Evolutionary conservation across 2,888 invertebrate genomes (phyloP).

Genomic region (Synanthedon formicaeformis): DNA sequence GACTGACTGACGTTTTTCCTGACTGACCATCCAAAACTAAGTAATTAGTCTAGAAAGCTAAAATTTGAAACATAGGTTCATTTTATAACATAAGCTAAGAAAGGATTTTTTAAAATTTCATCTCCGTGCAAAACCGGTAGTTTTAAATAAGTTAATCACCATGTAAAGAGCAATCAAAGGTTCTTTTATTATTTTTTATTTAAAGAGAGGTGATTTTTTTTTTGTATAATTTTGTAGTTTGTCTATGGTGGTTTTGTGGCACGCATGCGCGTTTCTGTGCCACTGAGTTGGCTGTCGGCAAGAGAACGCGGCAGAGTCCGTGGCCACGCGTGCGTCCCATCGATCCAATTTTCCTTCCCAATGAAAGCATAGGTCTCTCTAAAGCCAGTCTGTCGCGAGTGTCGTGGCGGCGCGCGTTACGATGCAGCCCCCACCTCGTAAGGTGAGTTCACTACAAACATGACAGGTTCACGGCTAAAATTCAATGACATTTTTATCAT

Average conservation of each 20-base stretch:
- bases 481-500: conserved; percentile 2
- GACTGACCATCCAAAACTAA: no score
- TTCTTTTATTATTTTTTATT: no score
- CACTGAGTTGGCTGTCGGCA: conserved; percentile 17
- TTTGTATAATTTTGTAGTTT: not conserved
- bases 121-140: no score
- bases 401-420: conserved; percentile 27
- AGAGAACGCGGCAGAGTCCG: conserved; percentile 16
- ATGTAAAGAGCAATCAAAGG: no score
- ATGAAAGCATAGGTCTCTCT: conserved; percentile 6
- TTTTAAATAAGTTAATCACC: no score
- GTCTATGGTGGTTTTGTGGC: conserved; percentile 12
- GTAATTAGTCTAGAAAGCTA: no score
- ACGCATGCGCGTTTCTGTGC: conserved; percentile 11
- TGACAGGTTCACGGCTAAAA: not conserved
- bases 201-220: no score
- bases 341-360: conserved; percentile 16
- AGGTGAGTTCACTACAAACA: conserved; percentile 69
- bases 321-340: conserved; percentile 27
- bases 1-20: no score
- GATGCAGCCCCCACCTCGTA: conserved; percentile 90
- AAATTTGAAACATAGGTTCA: no score
- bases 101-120: no score
- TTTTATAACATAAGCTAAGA: no score
- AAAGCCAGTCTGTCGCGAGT: conserved; percentile 14